A percentile compares a stretch with the other conserved stretches of the same genome.
Conservation (phyloP, 1,140 invertebrate species). For the Muscidifurax raptorellus region DNA sequence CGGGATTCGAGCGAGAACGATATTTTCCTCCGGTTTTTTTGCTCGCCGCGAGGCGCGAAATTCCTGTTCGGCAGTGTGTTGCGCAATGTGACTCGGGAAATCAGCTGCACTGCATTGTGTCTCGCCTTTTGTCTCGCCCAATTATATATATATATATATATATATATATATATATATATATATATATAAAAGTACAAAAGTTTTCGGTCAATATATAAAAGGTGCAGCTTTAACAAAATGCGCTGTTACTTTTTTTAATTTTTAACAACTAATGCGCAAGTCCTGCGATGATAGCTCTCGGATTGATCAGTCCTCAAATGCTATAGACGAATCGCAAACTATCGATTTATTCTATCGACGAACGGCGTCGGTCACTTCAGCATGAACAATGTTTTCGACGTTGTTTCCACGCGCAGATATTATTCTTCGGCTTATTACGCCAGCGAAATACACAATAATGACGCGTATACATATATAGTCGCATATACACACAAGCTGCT, state of each 20-base stretch:
- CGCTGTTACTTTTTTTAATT: neutral
- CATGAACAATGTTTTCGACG: no score
- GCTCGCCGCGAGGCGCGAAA: neutral
- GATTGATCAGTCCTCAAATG: no score
- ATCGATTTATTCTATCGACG: neutral
- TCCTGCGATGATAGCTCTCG: no score
- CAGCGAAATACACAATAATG: neutral
- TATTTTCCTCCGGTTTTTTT: neutral
- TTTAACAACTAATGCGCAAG: no score
- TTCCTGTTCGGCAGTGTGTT: neutral
- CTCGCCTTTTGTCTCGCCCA: neutral
- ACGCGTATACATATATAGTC: neutral
- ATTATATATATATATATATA: no score
- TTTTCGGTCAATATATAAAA: neutral
- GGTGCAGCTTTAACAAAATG: neutral
- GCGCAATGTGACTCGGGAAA: neutral
- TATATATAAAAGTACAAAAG: no score
- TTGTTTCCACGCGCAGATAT: neutral
- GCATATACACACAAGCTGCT: constrained; percentile 33
- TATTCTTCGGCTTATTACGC: neutral
- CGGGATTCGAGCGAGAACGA: neutral
- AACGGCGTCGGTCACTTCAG: no score
- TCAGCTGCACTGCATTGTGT: neutral
- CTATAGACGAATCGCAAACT: neutral
- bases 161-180: no score